Evolutionary conservation across 2,888 invertebrate species (phyloP).

Genomic region (Alloplasta piceator): DNA sequence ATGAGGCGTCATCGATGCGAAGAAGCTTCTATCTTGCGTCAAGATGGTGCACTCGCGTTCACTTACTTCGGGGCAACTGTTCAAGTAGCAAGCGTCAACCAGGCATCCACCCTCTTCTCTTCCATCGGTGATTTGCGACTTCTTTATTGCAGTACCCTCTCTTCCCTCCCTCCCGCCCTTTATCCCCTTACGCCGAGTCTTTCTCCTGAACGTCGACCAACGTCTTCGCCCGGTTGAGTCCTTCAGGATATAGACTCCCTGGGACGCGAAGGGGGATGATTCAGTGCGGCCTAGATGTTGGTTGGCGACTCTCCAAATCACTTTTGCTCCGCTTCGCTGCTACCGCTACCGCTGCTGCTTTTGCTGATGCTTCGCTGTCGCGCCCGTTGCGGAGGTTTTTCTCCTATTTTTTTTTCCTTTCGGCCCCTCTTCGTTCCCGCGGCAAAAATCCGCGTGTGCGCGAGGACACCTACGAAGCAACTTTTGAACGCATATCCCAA

Average conservation of each 20-base stretch:
- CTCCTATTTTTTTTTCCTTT: too few relatives aligned
- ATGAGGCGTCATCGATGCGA: constrained; percentile 33
- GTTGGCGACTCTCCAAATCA: constrained; percentile 81
- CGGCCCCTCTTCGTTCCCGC: not conserved
- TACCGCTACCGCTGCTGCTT: constrained; percentile 35
- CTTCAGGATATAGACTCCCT: constrained; percentile 45
- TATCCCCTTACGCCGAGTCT: not conserved
- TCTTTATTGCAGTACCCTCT: constrained; percentile 75
- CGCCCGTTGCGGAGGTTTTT: constrained; percentile 28
- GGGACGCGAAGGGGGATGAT: constrained; percentile 70
- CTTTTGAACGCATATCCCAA: constrained; percentile 28
- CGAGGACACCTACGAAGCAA: constrained; percentile 1
- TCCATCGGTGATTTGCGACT: constrained; percentile 75
- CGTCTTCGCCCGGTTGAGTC: constrained; percentile 26
- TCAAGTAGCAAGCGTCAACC: constrained; percentile 45
- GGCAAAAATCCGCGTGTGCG: not conserved
- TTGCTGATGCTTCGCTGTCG: constrained; percentile 51
- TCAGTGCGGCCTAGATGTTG: constrained; percentile 76
- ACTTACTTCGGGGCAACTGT: constrained; percentile 11
- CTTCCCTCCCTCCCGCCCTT: not conserved
- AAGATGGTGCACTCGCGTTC: constrained; percentile 26
- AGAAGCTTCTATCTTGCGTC: constrained; percentile 6
- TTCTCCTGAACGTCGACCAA: constrained; percentile 25
- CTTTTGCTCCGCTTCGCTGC: constrained; percentile 68
- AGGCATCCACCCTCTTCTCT: constrained; percentile 43